A percentile compares a stretch with the other conserved stretches of the same genome.
phyloP scores from a whole-genome alignment of 2,113 vertebrate genomes.

The Arenaria interpres region DNA sequence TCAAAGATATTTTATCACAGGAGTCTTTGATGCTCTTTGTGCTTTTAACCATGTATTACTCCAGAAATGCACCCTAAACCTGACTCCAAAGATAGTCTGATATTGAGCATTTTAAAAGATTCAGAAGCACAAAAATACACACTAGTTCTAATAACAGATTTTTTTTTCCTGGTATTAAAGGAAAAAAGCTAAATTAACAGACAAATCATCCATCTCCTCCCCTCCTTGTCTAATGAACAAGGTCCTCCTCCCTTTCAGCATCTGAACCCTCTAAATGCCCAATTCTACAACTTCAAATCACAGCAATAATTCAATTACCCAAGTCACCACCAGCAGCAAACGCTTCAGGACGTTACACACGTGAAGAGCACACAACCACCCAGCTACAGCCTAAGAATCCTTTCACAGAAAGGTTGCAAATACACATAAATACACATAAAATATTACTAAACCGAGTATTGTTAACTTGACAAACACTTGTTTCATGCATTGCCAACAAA shows the following conservation, averaged over 20 bases:
- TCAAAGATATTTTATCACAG: background rate
- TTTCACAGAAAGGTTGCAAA: background rate
- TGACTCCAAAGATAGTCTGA: background rate
- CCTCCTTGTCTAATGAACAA: background rate
- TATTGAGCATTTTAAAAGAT: background rate
- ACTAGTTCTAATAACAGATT: background rate
- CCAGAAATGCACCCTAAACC: background rate
- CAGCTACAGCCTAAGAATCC: background rate
- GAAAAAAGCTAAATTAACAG: background rate
- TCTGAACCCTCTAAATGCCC: background rate
- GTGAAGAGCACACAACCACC: background rate
- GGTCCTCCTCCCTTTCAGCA: background rate
- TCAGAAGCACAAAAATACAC: background rate
- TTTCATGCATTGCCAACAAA: background rate
- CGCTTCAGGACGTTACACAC: fast-evolving
- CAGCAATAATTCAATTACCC: background rate
- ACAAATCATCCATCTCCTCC: background rate
- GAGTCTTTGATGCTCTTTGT: background rate
- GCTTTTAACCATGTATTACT: background rate
- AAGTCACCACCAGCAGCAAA: background rate
- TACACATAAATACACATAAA: background rate
- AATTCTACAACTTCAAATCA: background rate
- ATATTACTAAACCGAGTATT: background rate
- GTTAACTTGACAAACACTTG: background rate
- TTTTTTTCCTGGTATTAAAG: background rate